Base-by-base conservation (phyloP, 37 sponge, comb jelly and placozoan species). In the Corticium candelabrum region DNA sequence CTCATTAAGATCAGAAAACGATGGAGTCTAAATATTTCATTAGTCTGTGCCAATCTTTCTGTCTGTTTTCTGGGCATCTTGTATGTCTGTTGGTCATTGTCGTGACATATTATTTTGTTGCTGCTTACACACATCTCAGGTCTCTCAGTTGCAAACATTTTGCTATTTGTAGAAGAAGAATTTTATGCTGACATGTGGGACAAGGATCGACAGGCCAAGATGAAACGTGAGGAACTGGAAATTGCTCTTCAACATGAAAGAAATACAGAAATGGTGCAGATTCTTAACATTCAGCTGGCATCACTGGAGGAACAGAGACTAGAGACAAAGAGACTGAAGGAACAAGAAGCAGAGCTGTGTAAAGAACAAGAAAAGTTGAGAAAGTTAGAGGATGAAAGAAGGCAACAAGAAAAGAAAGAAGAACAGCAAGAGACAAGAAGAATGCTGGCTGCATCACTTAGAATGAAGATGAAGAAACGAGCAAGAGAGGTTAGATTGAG, bases 161-260 rank as follows among this genome's bases (percentile, higher is more conserved):
- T 2, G 1, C 1, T 0, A 41, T 15, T 21, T 57, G 15, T 81
- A 94, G 99, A 91, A 86, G 92, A 91, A 74, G 41, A 74, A 69
- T 81, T 97, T 83, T 97, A 90, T 79, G 95, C 99, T 11, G 75
- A 79, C 15, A 75, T 97, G 70, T 97, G 99, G 99, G 84, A 91
- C 75, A 81, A 87, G 78, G 99, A 97, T 77, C 79, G 80, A 30
- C 56, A 78, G 35, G 81, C 90, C 37, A 97, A 97, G 69, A 84
- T 82, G 56, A 84, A 86, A 73, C 79, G 99, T 67, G 99, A 97
- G 74, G 99, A 97, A 77, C 90, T 89, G 84, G 95, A 97, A 56
- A 86, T 84, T 21, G 85, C 85, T 1, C 76, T 86, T n/a, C 87
- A 89, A 67, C 85, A 88, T 29, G 92, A 97, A 76, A 82, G 99